Percentiles rank a stretch among this genome's conserved stretches.
Evolutionary conservation across 2,888 invertebrate species (phyloP).

Genomic region (Hemistola chrysoprasaria): DNA sequence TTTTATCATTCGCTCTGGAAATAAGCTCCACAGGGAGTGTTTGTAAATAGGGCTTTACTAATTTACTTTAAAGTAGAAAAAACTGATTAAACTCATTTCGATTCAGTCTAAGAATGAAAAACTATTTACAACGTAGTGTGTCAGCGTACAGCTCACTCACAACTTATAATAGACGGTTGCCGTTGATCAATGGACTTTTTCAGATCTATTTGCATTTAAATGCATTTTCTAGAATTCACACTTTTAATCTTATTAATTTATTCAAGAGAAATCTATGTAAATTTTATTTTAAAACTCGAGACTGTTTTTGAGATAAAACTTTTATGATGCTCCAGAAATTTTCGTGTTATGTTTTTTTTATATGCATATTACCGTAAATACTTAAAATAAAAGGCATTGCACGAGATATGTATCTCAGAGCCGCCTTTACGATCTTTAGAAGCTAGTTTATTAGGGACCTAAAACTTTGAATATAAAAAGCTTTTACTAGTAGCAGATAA

Average conservation of each 20-base stretch:
- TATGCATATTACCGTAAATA: slow-evolving; percentile 17
- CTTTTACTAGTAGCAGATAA: too few relatives aligned
- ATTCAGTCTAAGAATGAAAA: neutral
- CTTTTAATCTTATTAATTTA: slow-evolving; percentile 23
- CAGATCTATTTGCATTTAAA: slow-evolving; percentile 27
- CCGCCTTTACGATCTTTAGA: slow-evolving; percentile 10
- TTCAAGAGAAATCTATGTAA: slow-evolving; percentile 35
- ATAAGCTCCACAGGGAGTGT: too few relatives aligned
- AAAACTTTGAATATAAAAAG: slow-evolving; percentile 13
- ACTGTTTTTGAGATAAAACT: slow-evolving; percentile 31
- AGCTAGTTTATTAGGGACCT: slow-evolving; percentile 4
- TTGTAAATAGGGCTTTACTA: too few relatives aligned
- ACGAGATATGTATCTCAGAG: neutral
- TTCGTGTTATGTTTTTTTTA: slow-evolving; percentile 18
- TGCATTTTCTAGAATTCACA: slow-evolving; percentile 24
- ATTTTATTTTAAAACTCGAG: slow-evolving; percentile 24
- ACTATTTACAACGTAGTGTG: neutral
- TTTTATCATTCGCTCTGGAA: too few relatives aligned
- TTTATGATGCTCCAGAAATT: slow-evolving; percentile 25
- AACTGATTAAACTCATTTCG: too few relatives aligned
- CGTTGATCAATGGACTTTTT: slow-evolving; percentile 33
- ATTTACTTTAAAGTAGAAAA: too few relatives aligned
- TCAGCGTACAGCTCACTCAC: slow-evolving; percentile 25
- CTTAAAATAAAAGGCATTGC: slow-evolving; percentile 4
- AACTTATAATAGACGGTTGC: slow-evolving; percentile 34